Evolutionary conservation across 1,140 invertebrate species (phyloP).

Genomic region (Pollicipes pollicipes): DNA sequence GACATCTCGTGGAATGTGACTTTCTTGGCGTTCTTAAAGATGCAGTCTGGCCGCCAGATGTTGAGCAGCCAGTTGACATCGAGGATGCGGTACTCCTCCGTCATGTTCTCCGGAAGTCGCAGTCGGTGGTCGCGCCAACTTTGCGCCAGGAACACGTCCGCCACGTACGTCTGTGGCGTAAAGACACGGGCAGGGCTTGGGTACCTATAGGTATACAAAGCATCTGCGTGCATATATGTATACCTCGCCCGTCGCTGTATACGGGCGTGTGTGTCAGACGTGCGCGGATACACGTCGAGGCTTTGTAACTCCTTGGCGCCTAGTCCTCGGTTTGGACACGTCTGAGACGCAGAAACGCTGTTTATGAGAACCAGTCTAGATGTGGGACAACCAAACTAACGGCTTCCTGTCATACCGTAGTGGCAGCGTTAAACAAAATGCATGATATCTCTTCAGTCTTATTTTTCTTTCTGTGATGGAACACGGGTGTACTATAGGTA

Average conservation of each 20-base stretch:
- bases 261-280: too few species aligned
- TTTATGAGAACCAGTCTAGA: too few species aligned
- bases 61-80: constrained; percentile 77
- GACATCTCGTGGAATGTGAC: constrained; percentile 88
- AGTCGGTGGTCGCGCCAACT: constrained; percentile 74
- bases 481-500: too few species aligned
- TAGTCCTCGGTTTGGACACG: too few species aligned
- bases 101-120: constrained; percentile 74
- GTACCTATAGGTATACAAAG: not conserved
- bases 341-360: too few species aligned
- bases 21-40: constrained; percentile 83
- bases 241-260: not conserved
- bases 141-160: constrained; percentile 78
- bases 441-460: too few species aligned
- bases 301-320: too few species aligned
- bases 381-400: too few species aligned
- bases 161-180: constrained; percentile 62
- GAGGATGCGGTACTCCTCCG: constrained; percentile 70
- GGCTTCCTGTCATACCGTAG: too few species aligned
- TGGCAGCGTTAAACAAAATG: too few species aligned
- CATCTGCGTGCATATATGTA: not conserved
- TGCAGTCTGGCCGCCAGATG: constrained; percentile 80
- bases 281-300: too few species aligned
- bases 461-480: too few species aligned
- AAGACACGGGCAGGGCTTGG: not conserved